A percentile compares a stretch with the other conserved stretches of the same genome.
Evolutionary conservation across 1,140 invertebrate species (phyloP).

Genomic region (Daktulosphaira vitifoliae): DNA sequence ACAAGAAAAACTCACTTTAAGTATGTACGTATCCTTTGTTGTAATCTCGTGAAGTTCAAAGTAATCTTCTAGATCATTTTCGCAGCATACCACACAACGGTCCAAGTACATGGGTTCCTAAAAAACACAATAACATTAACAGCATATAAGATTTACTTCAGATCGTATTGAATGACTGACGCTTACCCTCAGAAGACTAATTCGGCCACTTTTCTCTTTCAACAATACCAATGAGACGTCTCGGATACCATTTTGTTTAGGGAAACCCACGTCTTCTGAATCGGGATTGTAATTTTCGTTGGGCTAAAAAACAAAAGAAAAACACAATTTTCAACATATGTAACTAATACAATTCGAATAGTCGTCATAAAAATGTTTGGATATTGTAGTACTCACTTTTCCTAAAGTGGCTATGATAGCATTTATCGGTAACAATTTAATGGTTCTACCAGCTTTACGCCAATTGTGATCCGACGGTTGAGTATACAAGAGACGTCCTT

Average conservation of each 20-base stretch:
- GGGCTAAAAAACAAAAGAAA: slow-evolving; percentile 45
- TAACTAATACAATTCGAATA: no score
- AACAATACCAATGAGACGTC: slow-evolving; percentile 80
- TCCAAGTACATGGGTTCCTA: slow-evolving; percentile 81
- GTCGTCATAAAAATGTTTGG: no score
- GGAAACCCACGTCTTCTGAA: slow-evolving; percentile 49
- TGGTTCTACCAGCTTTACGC: slow-evolving; percentile 68
- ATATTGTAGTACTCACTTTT: slow-evolving; percentile 53
- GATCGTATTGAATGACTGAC: no score
- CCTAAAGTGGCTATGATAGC: slow-evolving; percentile 67
- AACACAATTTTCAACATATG: neutral
- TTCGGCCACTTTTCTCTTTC: slow-evolving; percentile 81
- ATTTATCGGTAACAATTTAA: slow-evolving; percentile 78
- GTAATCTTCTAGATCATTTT: slow-evolving; percentile 81
- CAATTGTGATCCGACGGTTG: slow-evolving; percentile 83
- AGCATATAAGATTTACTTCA: no score
- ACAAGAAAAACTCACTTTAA: slow-evolving; percentile 61
- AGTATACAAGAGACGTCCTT: slow-evolving; percentile 74
- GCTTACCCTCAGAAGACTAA: slow-evolving; percentile 59
- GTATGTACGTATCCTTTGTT: slow-evolving; percentile 86
- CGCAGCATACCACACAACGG: slow-evolving; percentile 78
- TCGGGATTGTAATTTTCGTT: slow-evolving; percentile 48
- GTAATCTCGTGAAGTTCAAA: slow-evolving; percentile 91
- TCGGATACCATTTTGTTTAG: slow-evolving; percentile 61
- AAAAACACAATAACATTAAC: slow-evolving; percentile 34